Evolutionary conservation across 1,140 invertebrate species (phyloP), one percentile per base, ranked within the genome.

Genomic region (Drosophila azteca): DNA sequence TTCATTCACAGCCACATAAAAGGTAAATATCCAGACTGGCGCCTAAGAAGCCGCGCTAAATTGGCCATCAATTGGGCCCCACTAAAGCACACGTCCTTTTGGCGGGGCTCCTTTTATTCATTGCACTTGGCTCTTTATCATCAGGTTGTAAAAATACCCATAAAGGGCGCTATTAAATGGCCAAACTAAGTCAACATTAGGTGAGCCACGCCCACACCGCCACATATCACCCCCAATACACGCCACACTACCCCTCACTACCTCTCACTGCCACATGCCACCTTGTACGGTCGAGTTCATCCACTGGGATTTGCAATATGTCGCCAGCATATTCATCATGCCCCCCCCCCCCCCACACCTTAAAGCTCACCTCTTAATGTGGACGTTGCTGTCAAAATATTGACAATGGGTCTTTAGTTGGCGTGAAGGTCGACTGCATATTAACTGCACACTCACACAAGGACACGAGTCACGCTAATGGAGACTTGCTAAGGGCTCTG

Each of bases 161-260:
- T 80, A 81, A 80, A 80, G 72, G 61, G 58, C 43, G 72, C 58
- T 78, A 80, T 80, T 71, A 80, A 80, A 81, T 77, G 78, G 58
- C 49, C 72, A 77, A 88, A 83, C 83, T 83, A 87, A 83, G 83
- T 87, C 82, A 82, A 88, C 74, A 77, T 82, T 82, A 88, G 78
- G 54, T 55, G 35, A 15, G 50, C 49, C 70, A 69, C 65, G 67
- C 76, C 83, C 70, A 71, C 44, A 31, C 49, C 7, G 17, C 20
- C 8, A 22, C 44, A 46, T 45, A 48, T 7, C 11, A 13, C 8
- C 17, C 20, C 43, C 41, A 9, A 20, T 22, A 8, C 24, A 22
- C 9, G 6, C 8, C 9, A 6, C 8, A 43, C 5, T 20, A 20
- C 17, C 17, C 17, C 17, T 20, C 17, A 26, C 24, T 4, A 26